These are phyloP conservation scores for Mimumesa dahlbomi DNA, from an alignment of 2,888 invertebrate species.

Conservation along the genomic window DNA sequence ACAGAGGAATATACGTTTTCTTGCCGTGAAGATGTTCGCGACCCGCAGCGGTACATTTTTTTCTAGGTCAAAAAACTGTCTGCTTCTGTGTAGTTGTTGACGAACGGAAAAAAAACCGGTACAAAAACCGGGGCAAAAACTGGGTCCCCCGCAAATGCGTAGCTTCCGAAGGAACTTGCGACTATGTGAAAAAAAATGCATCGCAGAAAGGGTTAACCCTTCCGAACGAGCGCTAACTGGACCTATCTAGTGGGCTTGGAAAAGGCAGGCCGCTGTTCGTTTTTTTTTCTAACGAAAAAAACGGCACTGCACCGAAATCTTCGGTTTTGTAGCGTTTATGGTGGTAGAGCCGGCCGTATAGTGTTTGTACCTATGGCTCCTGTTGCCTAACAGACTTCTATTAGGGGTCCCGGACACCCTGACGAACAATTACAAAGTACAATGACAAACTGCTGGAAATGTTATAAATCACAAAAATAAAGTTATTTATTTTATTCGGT, in stretches of 20 bases:
- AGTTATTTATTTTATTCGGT: too few relatives aligned
- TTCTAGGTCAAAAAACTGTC: constrained; percentile 57
- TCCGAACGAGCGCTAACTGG: constrained; percentile 59
- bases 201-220: constrained; percentile 61
- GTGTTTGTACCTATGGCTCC: too few relatives aligned
- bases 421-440: not conserved
- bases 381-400: constrained; percentile 45
- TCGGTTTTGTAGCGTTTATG: constrained; percentile 37
- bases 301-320: constrained; percentile 19
- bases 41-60: constrained; percentile 48
- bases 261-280: constrained; percentile 21
- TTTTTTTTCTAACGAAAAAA: constrained; percentile 10
- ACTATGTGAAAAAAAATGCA: constrained; percentile 34
- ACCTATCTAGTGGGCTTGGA: constrained; percentile 27
- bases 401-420: constrained; percentile 10
- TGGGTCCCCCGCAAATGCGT: not conserved
- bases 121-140: constrained; percentile 67
- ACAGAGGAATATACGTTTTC: not conserved
- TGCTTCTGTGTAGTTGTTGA: not conserved
- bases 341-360: too few relatives aligned
- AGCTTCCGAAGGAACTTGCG: not conserved
- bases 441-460: not conserved
- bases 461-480: not conserved
- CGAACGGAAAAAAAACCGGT: constrained; percentile 56
- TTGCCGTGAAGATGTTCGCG: constrained; percentile 1